Conservation (phyloP, 2,113 vertebrate genomes). For the Macrotis lagotis region DNA sequence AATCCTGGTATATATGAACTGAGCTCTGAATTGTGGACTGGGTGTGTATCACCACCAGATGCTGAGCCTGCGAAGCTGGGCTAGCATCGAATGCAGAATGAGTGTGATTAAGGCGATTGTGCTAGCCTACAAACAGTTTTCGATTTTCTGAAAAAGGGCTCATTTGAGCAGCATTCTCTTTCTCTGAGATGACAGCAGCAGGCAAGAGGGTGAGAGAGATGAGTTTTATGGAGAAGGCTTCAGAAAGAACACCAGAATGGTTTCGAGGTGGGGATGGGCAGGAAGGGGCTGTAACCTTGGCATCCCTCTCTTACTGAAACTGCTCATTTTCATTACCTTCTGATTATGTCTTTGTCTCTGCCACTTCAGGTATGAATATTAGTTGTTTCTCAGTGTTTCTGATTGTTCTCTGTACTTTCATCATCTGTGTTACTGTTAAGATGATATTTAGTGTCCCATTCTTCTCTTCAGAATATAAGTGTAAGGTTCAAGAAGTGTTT, state of each 20-base stretch:
- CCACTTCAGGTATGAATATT: constrained; percentile 9
- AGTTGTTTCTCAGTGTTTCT: neutral
- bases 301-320: constrained; percentile 38
- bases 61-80: constrained; percentile 7
- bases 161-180: neutral
- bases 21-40: constrained; percentile 18
- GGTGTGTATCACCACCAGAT: neutral
- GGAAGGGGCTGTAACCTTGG: neutral
- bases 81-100: neutral
- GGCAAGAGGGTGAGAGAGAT: neutral
- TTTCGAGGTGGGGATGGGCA: neutral
- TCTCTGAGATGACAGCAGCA: neutral
- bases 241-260: neutral
- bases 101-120: neutral
- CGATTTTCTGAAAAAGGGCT: neutral
- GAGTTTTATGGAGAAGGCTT: neutral
- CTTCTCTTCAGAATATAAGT: constrained; percentile 18
- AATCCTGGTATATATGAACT: constrained; percentile 5
- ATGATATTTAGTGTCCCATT: constrained; percentile 21
- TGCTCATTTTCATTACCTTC: constrained; percentile 29
- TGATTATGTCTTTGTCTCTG: constrained; percentile 31
- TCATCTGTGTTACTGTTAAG: constrained; percentile 22
- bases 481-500: neutral
- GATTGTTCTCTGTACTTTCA: neutral
- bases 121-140: neutral